Evolutionary conservation across 2,113 vertebrate genomes (phyloP).

Genomic region (Gasterosteus nipponicus): DNA sequence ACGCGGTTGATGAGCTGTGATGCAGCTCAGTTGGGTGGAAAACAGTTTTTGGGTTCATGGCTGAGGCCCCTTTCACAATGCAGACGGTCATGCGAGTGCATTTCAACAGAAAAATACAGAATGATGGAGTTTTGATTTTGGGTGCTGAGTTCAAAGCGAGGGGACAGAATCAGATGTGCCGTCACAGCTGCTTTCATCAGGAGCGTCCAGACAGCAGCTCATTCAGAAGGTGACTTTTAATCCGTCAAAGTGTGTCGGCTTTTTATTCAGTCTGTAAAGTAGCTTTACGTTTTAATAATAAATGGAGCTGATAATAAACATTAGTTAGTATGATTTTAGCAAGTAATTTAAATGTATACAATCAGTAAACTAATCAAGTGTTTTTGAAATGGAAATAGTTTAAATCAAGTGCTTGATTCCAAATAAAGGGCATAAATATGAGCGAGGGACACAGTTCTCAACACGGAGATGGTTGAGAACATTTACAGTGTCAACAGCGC

Average conservation of each 20-base stretch:
- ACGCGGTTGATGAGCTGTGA: not conserved
- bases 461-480: too few relatives aligned
- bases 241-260: slow-evolving; percentile 27
- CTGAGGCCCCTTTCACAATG: not conserved
- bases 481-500: too few relatives aligned
- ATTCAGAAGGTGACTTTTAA: slow-evolving; percentile 44
- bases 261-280: not conserved
- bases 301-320: not conserved
- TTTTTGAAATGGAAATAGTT: not conserved
- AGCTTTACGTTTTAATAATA: not conserved
- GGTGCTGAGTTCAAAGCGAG: slow-evolving; percentile 19
- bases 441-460: too few relatives aligned
- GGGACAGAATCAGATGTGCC: slow-evolving; percentile 12
- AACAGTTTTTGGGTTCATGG: not conserved
- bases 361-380: not conserved
- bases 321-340: not conserved
- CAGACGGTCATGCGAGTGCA: not conserved
- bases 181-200: slow-evolving; percentile 48
- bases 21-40: not conserved
- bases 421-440: too few relatives aligned
- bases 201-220: slow-evolving; percentile 24
- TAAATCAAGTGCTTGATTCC: not conserved
- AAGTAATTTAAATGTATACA: not conserved
- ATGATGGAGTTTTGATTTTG: not conserved
- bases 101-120: not conserved